phyloP scores from a whole-genome alignment of 1,140 invertebrate species.

The Zaprionus nigranus region DNA sequence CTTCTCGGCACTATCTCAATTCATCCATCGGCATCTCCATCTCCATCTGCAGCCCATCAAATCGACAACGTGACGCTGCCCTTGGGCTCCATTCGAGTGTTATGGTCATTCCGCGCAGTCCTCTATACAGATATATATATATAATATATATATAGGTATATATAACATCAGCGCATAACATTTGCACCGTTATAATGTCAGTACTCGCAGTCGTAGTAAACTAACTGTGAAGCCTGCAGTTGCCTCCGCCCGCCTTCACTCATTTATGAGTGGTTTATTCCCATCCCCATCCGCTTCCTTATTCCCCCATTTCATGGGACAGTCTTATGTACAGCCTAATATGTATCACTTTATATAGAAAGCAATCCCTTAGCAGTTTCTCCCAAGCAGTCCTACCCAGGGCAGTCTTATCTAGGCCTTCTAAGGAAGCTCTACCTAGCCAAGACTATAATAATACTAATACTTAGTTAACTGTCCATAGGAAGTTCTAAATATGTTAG shows the following conservation, averaged over 20 bases:
- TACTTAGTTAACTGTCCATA: too few species aligned
- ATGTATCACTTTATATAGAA: too few species aligned
- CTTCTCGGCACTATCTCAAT: conserved; percentile 25
- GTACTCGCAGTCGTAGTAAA: conserved; percentile 43
- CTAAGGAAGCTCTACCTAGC: too few species aligned
- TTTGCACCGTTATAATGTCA: conserved; percentile 76
- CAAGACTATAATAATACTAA: too few species aligned
- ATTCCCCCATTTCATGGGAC: neutral
- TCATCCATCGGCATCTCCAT: conserved; percentile 17
- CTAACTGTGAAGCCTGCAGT: conserved; percentile 38
- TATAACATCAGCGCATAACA: conserved; percentile 63
- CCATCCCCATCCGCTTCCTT: neutral
- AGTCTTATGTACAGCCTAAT: neutral
- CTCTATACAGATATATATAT: conserved; percentile 15
- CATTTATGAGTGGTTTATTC: conserved; percentile 53
- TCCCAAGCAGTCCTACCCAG: neutral
- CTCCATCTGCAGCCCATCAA: conserved; percentile 61
- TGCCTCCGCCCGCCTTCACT: conserved; percentile 32
- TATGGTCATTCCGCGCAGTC: conserved; percentile 41
- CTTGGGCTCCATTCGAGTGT: conserved; percentile 59
- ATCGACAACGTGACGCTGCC: conserved; percentile 79
- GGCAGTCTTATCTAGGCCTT: neutral
- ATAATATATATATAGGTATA: conserved; percentile 8
- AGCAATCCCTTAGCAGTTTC: too few species aligned
- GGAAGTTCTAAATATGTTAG: too few species aligned